A percentile compares a stretch with the other conserved stretches of the same genome.
Evolutionary conservation across 2,888 invertebrate species (phyloP).

Genomic region (Melinaea menophilus): DNA sequence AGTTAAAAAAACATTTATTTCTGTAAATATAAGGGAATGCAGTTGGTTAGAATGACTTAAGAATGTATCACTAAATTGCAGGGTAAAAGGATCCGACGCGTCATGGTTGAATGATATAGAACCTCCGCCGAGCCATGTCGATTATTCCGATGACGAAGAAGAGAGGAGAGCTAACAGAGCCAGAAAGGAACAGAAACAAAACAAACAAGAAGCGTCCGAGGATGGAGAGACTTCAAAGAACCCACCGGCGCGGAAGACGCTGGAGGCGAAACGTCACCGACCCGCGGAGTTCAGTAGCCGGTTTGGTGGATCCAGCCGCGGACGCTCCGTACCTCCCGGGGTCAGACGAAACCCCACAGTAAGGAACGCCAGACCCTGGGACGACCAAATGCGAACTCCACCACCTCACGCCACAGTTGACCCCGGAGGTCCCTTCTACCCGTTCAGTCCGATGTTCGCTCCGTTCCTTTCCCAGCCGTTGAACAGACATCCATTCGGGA

Average conservation of each 20-base stretch:
- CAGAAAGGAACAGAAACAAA: conserved; percentile 49
- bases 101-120: conserved; percentile 92
- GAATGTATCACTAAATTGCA: conserved; percentile 45
- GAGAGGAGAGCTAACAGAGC: conserved; percentile 78
- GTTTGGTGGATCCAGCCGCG: conserved; percentile 62
- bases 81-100: conserved; percentile 91
- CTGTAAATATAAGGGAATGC: too few relatives aligned
- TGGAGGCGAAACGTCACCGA: conserved; percentile 56
- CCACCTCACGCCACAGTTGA: conserved; percentile 45
- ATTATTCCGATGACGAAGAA: conserved; percentile 94
- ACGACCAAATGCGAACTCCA: conserved; percentile 42
- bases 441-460: conserved; percentile 47
- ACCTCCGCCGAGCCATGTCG: conserved; percentile 84
- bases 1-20: too few relatives aligned
- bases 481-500: conserved; percentile 52
- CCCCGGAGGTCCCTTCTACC: conserved; percentile 29
- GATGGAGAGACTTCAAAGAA: conserved; percentile 55
- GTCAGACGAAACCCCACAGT: conserved; percentile 49
- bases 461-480: conserved; percentile 43
- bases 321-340: conserved; percentile 53
- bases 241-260: conserved; percentile 41
- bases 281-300: conserved; percentile 66
- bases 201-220: conserved; percentile 43
- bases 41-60: background rate
- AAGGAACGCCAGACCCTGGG: conserved; percentile 48